Percentiles rank a stretch among this genome's conserved stretches.
Evolutionary conservation across 1,140 invertebrate genomes (phyloP).

Genomic region (Stegodyphus mimosarum): DNA sequence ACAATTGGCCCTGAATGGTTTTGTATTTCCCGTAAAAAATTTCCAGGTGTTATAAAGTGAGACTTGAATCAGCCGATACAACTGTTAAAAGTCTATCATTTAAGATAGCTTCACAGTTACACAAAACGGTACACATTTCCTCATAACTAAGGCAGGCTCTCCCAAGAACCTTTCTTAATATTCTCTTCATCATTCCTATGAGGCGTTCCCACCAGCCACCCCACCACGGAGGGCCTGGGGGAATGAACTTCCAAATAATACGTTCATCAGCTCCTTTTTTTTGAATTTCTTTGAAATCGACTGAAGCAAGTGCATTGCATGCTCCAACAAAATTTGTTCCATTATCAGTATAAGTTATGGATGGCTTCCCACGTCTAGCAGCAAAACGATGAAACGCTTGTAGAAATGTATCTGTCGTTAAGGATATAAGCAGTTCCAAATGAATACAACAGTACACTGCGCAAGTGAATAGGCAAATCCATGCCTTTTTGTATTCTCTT

Average conservation of each 20-base stretch:
- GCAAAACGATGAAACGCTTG: constrained; percentile 67
- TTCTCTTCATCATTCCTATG: neutral
- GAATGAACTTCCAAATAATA: constrained; percentile 43
- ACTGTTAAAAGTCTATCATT: constrained; percentile 57
- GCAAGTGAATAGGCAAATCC: constrained; percentile 48
- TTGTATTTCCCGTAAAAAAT: constrained; percentile 41
- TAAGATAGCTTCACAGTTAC: constrained; percentile 48
- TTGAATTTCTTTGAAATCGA: constrained; percentile 13
- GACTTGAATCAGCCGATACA: neutral
- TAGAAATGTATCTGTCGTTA: constrained; percentile 67
- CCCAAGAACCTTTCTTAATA: neutral
- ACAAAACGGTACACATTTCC: constrained; percentile 28
- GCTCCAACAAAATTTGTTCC: constrained; percentile 68
- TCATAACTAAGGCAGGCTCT: constrained; percentile 8
- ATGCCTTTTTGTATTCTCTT: constrained; percentile 50
- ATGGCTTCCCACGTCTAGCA: constrained; percentile 65
- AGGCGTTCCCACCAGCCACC: constrained; percentile 38
- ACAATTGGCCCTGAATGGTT: constrained; percentile 19
- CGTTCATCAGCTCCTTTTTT: neutral
- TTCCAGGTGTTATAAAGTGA: constrained; percentile 1
- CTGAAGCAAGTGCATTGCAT: neutral
- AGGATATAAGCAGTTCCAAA: constrained; percentile 43
- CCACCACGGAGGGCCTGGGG: constrained; percentile 19
- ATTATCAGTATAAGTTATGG: constrained; percentile 65
- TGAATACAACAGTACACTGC: constrained; percentile 61